Conservation (phyloP, 2,113 vertebrate genomes). For the Malaclemys terrapin region DNA sequence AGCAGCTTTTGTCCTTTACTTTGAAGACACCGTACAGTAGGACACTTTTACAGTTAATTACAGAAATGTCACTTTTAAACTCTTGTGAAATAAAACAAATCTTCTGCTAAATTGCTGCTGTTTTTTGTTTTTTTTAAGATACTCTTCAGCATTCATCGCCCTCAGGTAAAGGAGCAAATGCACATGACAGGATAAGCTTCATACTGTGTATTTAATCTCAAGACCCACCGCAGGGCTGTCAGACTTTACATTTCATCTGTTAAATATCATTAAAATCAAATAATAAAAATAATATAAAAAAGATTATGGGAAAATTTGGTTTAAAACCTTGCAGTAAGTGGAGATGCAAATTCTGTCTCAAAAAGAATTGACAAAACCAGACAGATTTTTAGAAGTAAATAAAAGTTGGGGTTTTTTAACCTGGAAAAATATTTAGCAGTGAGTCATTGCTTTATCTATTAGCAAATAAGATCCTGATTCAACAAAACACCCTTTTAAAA, state of each 20-base stretch:
- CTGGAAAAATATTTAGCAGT: background rate
- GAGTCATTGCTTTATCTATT: background rate
- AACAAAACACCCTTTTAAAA: background rate
- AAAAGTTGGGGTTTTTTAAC: background rate
- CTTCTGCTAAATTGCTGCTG: conserved; percentile 6
- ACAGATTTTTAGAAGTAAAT: background rate
- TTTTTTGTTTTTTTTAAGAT: background rate
- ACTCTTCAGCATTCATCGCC: background rate
- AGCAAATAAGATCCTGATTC: background rate
- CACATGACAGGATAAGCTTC: background rate
- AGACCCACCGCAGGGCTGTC: background rate
- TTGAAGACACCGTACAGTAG: background rate
- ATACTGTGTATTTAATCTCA: background rate
- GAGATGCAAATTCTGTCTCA: background rate
- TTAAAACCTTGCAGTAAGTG: background rate
- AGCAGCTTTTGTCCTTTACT: conserved; percentile 30
- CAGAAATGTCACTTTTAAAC: conserved; percentile 32
- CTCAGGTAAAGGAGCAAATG: background rate
- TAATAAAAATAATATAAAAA: background rate
- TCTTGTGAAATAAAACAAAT: background rate
- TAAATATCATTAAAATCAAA: background rate
- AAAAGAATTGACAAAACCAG: background rate
- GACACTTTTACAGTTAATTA: conserved; percentile 40
- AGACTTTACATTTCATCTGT: background rate
- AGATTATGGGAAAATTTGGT: background rate